Evolutionary conservation across 2,797 vertebrate species (phyloP), one percentile per base, ranked within the genome.

Genomic region (Sebastes paucispinis): DNA sequence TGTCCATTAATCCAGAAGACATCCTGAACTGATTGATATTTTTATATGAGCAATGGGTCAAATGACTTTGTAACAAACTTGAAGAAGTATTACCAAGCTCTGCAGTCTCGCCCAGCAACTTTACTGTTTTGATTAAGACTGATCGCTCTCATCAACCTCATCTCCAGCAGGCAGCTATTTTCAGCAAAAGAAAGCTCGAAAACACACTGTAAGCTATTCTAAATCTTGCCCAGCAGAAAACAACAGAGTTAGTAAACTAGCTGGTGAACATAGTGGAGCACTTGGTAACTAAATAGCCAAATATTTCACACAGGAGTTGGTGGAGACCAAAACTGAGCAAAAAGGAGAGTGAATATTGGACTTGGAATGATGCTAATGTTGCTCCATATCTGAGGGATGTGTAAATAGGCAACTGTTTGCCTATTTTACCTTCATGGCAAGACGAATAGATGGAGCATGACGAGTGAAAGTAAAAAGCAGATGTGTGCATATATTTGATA

Each of bases 401-500:
- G 39, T 43, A 16, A 43, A 43, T 43, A 43, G 14, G 39, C 39
- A 43, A 43, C 14, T 43, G 39, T 16, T 43, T 43, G 39, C 39
- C 39, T 16, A 43, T 16, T 43, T 0, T 43, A 43, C 39, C 34
- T 79, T 59, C 2, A 77, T 34, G 20, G 36, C 27, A 5, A 25
- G 18, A 79, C 70, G 36, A 81, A 75, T 63, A 31, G 43, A 81
- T 39, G 65, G 31, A 64, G 39, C 75, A 77, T 84, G 79, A 57
- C 34, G 52, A 67, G 60, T 75, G 18, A 7, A 59, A 69, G 54
- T 60, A 82, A 86, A 82, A 79, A 32, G 86, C 82, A 72, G 25
- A 62, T 7, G 54, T 25, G 54, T 25, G 64, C 69, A 83, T 77
- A 75, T 78, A 82, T 90, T 84, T 80, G 14, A 82, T 63, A 36